Conservation (phyloP, 2,888 invertebrate species). For the Eupithecia subumbrata region DNA sequence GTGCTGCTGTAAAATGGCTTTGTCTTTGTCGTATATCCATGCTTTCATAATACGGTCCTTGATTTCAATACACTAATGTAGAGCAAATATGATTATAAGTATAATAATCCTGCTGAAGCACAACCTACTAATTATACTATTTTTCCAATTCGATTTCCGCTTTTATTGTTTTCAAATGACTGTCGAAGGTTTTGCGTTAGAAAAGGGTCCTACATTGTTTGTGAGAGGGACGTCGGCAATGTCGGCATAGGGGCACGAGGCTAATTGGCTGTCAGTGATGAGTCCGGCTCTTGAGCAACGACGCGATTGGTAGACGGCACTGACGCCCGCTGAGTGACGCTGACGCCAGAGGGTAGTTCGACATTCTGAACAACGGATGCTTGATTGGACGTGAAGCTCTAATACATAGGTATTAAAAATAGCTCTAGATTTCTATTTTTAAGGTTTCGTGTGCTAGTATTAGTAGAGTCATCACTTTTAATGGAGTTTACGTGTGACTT, state of each 20-base stretch:
- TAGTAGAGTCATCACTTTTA: not conserved
- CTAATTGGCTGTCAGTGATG: slow-evolving; percentile 82
- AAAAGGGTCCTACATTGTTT: slow-evolving; percentile 11
- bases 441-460: not conserved
- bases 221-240: slow-evolving; percentile 40
- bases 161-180: slow-evolving; percentile 15
- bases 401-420: too few species aligned
- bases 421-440: not conserved
- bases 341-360: slow-evolving; percentile 43
- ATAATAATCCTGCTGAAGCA: not conserved
- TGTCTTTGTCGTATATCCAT: too few species aligned
- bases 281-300: slow-evolving; percentile 64
- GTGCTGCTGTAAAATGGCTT: too few species aligned
- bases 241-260: slow-evolving; percentile 61
- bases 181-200: slow-evolving; percentile 1
- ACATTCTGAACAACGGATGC: slow-evolving; percentile 46
- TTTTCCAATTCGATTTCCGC: slow-evolving; percentile 1
- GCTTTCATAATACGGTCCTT: too few species aligned
- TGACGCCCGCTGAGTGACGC: slow-evolving; percentile 53
- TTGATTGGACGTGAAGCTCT: not conserved
- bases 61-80: not conserved
- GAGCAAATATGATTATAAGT: not conserved
- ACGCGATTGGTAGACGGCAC: slow-evolving; percentile 57
- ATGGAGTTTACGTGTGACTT: not conserved
- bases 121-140: not conserved